Evolutionary conservation across 1,140 invertebrate genomes (phyloP), one percentile per base, ranked within the genome.

Genomic region (Papilio polytes): DNA sequence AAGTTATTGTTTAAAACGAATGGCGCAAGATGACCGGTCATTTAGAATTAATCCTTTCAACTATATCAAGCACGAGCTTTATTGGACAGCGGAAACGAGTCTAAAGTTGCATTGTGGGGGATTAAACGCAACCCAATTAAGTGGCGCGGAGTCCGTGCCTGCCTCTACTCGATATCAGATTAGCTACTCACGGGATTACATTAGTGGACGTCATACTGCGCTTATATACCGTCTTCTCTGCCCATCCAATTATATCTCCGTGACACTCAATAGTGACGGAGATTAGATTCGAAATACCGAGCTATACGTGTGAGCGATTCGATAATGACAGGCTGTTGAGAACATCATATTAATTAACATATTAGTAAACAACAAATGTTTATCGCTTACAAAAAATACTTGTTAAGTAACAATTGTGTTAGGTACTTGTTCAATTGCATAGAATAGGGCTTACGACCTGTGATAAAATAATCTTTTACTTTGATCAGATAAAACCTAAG

Each of bases 81-180:
- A 74, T 74, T 74, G 72, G 72, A 74, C 72, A 83, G 76, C 73
- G 85, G 82, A 89, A 91, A 91, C 86, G 88, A 91, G 87, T 92
- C 87, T 90, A 90, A 92, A 92, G 88, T 91, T 92, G 93, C 92
- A 91, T 90, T 90, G 89, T 87, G 86, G 86, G 51, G 87, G 91
- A 94, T 94, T 94, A 94, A 92, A 90, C 88, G 86, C 90, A 92
- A 94, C 91, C 88, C 91, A 94, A 92, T 94, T 94, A 94, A 89
- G 88, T 86, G 81, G 87, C 86, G 88, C 82, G 85, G 88, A 90
- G 88, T 89, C 86, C 89, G 86, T 86, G 89, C 86, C 90, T 89
- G 91, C 85, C 87, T 87, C 87, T 84, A 82, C 85, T 90, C 90
- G 88, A 92, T 94, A 94, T 94, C 91, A 92, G 91, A 94, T 94